Evolutionary conservation across 2,888 invertebrate genomes (phyloP).

Genomic region (Leptopilina syphax): DNA sequence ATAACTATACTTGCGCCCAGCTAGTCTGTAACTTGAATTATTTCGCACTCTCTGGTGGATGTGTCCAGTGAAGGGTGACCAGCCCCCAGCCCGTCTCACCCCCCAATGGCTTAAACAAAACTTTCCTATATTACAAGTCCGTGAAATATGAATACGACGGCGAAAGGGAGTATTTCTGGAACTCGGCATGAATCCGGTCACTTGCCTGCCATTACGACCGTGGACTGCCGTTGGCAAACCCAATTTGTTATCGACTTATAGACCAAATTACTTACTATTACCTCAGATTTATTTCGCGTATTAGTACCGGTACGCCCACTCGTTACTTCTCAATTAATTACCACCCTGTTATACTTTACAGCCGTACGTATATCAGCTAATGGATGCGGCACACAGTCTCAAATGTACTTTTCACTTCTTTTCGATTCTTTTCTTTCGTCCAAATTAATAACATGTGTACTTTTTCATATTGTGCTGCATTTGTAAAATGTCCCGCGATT

Average conservation of each 20-base stretch:
- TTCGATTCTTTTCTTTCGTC: no score
- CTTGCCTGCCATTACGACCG: slow-evolving; percentile 73
- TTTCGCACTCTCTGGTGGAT: slow-evolving; percentile 64
- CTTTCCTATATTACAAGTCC: slow-evolving; percentile 75
- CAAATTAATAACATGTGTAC: no score
- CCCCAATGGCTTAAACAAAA: slow-evolving; percentile 74
- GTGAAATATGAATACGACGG: slow-evolving; percentile 75
- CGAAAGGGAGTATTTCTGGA: slow-evolving; percentile 62
- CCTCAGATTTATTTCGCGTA: slow-evolving; percentile 76
- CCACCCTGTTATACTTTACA: slow-evolving; percentile 48
- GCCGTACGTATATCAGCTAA: slow-evolving; percentile 24
- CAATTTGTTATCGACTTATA: slow-evolving; percentile 77
- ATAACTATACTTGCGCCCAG: slow-evolving; percentile 50
- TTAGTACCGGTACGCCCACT: slow-evolving; percentile 71
- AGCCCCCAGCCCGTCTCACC: slow-evolving; percentile 54
- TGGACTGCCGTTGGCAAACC: slow-evolving; percentile 73
- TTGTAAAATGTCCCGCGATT: no score
- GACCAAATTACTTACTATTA: slow-evolving; percentile 76
- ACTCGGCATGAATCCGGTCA: slow-evolving; percentile 67
- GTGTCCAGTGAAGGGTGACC: slow-evolving; percentile 66
- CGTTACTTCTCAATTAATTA: slow-evolving; percentile 75
- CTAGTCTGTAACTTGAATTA: slow-evolving; percentile 68
- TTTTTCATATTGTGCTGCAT: no score
- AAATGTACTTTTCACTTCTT: neutral
- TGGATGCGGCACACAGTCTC: slow-evolving; percentile 22